These are phyloP conservation scores for Thamnophis elegans DNA, from an alignment of 2,797 vertebrate genomes.

Conservation along the genomic window DNA sequence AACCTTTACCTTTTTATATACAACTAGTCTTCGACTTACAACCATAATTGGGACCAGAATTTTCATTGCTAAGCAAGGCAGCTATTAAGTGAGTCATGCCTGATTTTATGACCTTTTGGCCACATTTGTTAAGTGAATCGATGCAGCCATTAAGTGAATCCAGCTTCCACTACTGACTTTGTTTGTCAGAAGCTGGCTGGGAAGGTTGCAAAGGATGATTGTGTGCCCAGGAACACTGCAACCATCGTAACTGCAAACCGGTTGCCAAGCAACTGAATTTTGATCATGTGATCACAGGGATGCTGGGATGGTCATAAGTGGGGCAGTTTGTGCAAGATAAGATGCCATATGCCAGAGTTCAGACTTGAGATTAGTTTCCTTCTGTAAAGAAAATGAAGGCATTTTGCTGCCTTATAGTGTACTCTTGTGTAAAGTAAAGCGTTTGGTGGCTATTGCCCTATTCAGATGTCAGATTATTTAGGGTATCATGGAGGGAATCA, in stretches of 20 bases:
- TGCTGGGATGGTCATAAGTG: not conserved
- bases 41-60: not conserved
- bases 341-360: not conserved
- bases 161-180: not conserved
- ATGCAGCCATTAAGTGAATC: not conserved
- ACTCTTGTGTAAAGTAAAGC: not conserved
- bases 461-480: not conserved
- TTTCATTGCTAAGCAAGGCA: not conserved
- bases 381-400: not conserved
- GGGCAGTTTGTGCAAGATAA: not conserved
- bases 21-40: not conserved
- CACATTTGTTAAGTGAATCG: not conserved
- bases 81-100: not conserved
- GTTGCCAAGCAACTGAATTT: not conserved
- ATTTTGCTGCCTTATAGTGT: not conserved
- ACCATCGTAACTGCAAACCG: not conserved
- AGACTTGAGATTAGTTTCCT: not conserved
- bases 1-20: too few relatives aligned
- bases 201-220: not conserved
- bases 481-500: not conserved
- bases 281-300: not conserved
- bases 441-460: not conserved
- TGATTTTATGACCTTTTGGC: not conserved
- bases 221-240: not conserved
- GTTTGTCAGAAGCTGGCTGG: not conserved